Base-by-base conservation (phyloP, 92 coral and sea anemone genomes). In the Heliopora coerulea region DNA sequence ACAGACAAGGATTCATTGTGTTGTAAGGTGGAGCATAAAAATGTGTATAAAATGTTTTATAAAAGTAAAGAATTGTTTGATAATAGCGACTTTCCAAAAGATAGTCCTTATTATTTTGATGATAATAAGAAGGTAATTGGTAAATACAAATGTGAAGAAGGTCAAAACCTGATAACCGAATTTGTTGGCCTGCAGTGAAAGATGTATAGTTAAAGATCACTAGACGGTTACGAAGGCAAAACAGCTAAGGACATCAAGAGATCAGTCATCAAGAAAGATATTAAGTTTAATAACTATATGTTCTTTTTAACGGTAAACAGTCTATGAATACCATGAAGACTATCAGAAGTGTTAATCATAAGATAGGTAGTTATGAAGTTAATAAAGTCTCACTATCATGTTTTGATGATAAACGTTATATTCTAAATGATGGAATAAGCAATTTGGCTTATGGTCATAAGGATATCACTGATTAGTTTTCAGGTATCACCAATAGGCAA, bases 121-220 rank as follows among this genome's bases (percentile, higher is more conserved):
- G 1, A 13, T 10, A 79, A 79, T 68, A 79, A 54, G 26, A 79
- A 79, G 29, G 69, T 69, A 11, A 13, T 79, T 2, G 83, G 79
- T 0, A 70, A 72, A 37, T 33, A 72, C 27, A 80, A 80, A 28
- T 81, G 72, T 19, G 80, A 80, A 13, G 72, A 72, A 10, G 54
- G 19, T 19, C 73, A 74, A 15, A 9, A 15, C 21, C 72, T 64
- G 35, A 29, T 80, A 0, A 19, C 12, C 3, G 81, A 80, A 68
- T 80, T 80, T 32, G 28, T 80, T 8, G 80, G 84, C 7, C 72
- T 80, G 24, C 35, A 80, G 3, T 41, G 79, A 0, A 72, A 80
- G 49, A 72, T 80, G 72, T 80, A 80, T 20, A 19, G 26, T 23
- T 54, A 54, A 17, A 50, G 17, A 1, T 3, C 10, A 20, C 0